These are phyloP conservation scores for Perizoma flavofasciatum DNA, from an alignment of 2,888 invertebrate genomes.

Conservation along the genomic window DNA sequence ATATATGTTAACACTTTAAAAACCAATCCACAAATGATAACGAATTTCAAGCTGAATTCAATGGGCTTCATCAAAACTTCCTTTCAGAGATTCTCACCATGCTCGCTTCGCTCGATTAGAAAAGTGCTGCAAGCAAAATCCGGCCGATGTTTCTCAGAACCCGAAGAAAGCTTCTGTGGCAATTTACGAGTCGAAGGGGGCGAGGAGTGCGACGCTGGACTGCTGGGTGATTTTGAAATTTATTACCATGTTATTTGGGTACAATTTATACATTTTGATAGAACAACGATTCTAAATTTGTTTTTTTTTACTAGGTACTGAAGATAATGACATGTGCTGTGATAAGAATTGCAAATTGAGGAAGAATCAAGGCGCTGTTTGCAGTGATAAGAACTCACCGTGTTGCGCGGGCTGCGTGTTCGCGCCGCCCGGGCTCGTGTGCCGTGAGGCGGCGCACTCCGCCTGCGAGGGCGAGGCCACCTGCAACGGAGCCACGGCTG, in stretches of 20 bases:
- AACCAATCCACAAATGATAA: no score
- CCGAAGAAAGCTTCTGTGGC: slow-evolving; percentile 98
- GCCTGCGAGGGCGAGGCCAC: slow-evolving; percentile 97
- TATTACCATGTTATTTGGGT: background rate
- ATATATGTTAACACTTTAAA: no score
- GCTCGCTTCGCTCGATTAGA: slow-evolving; percentile 95
- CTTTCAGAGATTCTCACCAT: slow-evolving; percentile 95
- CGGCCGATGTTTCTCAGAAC: slow-evolving; percentile 95
- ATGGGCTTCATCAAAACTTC: background rate
- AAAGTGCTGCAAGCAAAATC: slow-evolving; percentile 97
- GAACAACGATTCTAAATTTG: no score
- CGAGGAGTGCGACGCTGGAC: slow-evolving; percentile 98
- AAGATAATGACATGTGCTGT: slow-evolving; percentile 97
- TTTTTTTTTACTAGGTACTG: slow-evolving; percentile 83
- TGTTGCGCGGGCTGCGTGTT: slow-evolving; percentile 97
- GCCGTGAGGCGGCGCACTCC: slow-evolving; percentile 94
- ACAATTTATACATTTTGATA: background rate
- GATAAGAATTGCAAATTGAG: slow-evolving; percentile 95
- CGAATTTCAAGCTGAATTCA: no score
- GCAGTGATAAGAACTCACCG: slow-evolving; percentile 97
- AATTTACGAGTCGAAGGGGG: slow-evolving; percentile 97
- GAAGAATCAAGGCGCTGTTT: slow-evolving; percentile 92
- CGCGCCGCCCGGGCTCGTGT: slow-evolving; percentile 92
- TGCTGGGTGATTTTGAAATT: slow-evolving; percentile 84
- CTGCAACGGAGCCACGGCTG: slow-evolving; percentile 89